A percentile compares a stretch with the other conserved stretches of the same genome.
These are phyloP conservation scores for Naja naja DNA, from an alignment of 2,113 vertebrate species.

Conservation along the genomic window DNA sequence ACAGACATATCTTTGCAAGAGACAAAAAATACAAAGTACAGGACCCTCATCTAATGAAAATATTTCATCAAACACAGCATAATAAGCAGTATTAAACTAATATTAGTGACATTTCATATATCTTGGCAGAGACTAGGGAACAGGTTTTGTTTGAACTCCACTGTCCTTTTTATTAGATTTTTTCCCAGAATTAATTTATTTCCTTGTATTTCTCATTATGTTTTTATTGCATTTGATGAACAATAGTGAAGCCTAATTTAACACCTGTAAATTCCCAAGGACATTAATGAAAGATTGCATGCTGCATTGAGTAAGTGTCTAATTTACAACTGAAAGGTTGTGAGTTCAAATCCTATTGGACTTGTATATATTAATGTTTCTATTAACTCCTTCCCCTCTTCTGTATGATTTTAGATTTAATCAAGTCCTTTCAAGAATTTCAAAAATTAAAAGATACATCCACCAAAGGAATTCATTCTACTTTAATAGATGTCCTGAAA, in stretches of 20 bases:
- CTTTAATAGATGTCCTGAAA: slow-evolving; percentile 12
- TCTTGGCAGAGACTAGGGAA: slow-evolving; percentile 57
- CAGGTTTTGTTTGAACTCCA: slow-evolving; percentile 63
- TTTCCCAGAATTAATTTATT: slow-evolving; percentile 66
- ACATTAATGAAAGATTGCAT: slow-evolving; percentile 62
- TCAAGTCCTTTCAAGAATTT: slow-evolving; percentile 38
- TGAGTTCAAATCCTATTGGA: slow-evolving; percentile 63
- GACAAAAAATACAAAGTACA: slow-evolving; percentile 19
- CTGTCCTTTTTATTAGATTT: slow-evolving; percentile 61
- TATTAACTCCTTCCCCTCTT: slow-evolving; percentile 59
- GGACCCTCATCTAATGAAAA: slow-evolving; percentile 48
- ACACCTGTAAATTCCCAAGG: slow-evolving; percentile 67
- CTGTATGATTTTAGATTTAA: slow-evolving; percentile 45
- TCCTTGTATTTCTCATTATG: slow-evolving; percentile 68
- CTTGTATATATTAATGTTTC: slow-evolving; percentile 60
- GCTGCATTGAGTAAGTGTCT: slow-evolving; percentile 60
- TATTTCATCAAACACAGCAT: slow-evolving; percentile 51
- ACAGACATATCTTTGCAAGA: background rate
- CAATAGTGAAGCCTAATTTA: slow-evolving; percentile 59
- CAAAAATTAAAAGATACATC: slow-evolving; percentile 22
- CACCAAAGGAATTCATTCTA: slow-evolving; percentile 9
- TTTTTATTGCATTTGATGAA: slow-evolving; percentile 67
- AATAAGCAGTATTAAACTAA: slow-evolving; percentile 53
- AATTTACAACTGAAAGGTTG: slow-evolving; percentile 64
- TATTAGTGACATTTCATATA: slow-evolving; percentile 59